Conservation (phyloP, 2,113 vertebrate species). For the Aptenodytes forsteri region DNA sequence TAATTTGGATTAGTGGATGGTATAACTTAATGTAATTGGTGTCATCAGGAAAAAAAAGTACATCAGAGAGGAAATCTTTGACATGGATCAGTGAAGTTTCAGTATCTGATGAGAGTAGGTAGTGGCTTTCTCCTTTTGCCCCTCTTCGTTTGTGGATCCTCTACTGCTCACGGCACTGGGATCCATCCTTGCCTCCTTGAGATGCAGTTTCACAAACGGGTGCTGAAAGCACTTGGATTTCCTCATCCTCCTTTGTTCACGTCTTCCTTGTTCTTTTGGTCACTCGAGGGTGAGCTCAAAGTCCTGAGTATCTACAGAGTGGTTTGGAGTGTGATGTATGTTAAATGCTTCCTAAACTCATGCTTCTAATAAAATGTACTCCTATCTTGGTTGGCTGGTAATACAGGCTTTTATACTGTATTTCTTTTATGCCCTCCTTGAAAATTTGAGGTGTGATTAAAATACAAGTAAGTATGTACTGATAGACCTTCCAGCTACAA, state of each 20-base stretch:
- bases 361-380: not conserved
- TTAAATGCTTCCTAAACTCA: not conserved
- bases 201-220: not conserved
- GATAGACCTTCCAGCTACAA: not conserved
- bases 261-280: not conserved
- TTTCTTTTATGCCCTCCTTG: not conserved
- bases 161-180: not conserved
- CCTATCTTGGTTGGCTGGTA: not conserved
- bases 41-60: not conserved
- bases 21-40: not conserved
- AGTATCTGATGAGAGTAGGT: no score
- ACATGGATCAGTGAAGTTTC: not conserved
- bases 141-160: not conserved
- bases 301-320: not conserved
- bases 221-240: not conserved
- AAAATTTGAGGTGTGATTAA: not conserved
- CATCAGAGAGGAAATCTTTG: not conserved
- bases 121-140: not conserved
- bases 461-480: not conserved
- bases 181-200: not conserved
- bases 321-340: not conserved
- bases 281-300: not conserved
- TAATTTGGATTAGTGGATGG: not conserved
- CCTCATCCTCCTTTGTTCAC: accelerated
- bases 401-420: not conserved